Base-by-base conservation (phyloP, 2,888 invertebrate genomes). In the Dryadula phaetusa region DNA sequence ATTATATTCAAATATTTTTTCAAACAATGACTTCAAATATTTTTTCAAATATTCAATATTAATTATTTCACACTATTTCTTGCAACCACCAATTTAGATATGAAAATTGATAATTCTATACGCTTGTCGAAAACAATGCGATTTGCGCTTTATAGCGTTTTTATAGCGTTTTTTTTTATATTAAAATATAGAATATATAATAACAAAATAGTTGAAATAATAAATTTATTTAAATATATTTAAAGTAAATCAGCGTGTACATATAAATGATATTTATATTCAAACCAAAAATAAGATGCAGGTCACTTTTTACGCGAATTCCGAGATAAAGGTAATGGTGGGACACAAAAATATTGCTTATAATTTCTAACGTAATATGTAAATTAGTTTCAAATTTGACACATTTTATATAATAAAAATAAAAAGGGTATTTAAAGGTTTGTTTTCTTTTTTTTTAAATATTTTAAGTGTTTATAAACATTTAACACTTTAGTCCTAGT, bases 41-140 rank as follows among this genome's bases (percentile, higher is more conserved):
- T 12, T 6, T 14, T 14, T 53, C n/a, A n/a, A n/a, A n/a, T n/a
- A n/a, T n/a, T n/a, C n/a, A n/a, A n/a, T n/a, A n/a, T 53, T 53
- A 18, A 18, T 53, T 12, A 34, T 20, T 18, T 53, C n/a, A 32
- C 42, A 8, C 20, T 14, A 18, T 20, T 34, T 53, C 16, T 28
- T 34, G 34, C 28, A 6, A 34, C 12, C 14, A 34, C 14, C 12
- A 53, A 53, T 20, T 53, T 47, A 54, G 47, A 54, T 68, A 54
- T 64, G 37, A 40, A 46, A n/a, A 52, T 37, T 53, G 49, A 64
- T 54, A 52, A 63, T 52, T 56, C 34, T 52, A 67, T 67, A 40
- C 37, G 22, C 46, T 52, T 60, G n/a, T 20, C 25, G 37, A 22
- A 40, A 37, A 46, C 25, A 14, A 62, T 65, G 62, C 49, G 16